Conservation (phyloP, 1,140 invertebrate species). For the Phymastichus coffea region DNA sequence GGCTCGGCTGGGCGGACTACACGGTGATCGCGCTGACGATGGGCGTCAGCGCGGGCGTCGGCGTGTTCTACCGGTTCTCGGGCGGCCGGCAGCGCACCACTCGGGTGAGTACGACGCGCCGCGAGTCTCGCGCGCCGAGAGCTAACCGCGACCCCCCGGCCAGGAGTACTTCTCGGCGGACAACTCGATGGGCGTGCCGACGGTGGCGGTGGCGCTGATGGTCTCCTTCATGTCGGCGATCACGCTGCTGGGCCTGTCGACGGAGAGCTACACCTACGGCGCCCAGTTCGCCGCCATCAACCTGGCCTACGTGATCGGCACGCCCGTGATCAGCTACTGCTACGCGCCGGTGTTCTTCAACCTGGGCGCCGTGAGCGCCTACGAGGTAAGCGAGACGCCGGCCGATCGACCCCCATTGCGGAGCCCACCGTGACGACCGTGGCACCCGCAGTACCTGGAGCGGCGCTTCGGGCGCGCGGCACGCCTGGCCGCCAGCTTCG, state of each 20-base stretch:
- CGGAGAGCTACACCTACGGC: slow-evolving; percentile 82
- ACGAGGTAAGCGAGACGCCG: slow-evolving; percentile 64
- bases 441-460: slow-evolving; percentile 71
- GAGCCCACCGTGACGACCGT: neutral
- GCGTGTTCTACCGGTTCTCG: slow-evolving; percentile 79
- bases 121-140: slow-evolving; percentile 29
- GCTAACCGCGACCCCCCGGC: neutral
- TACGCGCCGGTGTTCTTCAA: slow-evolving; percentile 90
- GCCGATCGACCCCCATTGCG: neutral
- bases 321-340: slow-evolving; percentile 76
- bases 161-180: slow-evolving; percentile 83
- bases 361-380: slow-evolving; percentile 80
- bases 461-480: slow-evolving; percentile 71
- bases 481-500: slow-evolving; percentile 69
- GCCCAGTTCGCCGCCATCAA: slow-evolving; percentile 84
- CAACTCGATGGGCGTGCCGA: slow-evolving; percentile 73
- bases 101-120: slow-evolving; percentile 57
- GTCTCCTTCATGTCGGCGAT: slow-evolving; percentile 95
- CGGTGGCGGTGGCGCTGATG: slow-evolving; percentile 86
- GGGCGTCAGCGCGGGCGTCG: slow-evolving; percentile 68
- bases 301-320: slow-evolving; percentile 76
- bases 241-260: slow-evolving; percentile 83
- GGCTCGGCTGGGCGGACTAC: slow-evolving; percentile 61
- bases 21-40: slow-evolving; percentile 64
- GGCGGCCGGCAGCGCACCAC: slow-evolving; percentile 84